Base-by-base conservation (phyloP, 1,140 invertebrate genomes). In the Bombyx mandarina region DNA sequence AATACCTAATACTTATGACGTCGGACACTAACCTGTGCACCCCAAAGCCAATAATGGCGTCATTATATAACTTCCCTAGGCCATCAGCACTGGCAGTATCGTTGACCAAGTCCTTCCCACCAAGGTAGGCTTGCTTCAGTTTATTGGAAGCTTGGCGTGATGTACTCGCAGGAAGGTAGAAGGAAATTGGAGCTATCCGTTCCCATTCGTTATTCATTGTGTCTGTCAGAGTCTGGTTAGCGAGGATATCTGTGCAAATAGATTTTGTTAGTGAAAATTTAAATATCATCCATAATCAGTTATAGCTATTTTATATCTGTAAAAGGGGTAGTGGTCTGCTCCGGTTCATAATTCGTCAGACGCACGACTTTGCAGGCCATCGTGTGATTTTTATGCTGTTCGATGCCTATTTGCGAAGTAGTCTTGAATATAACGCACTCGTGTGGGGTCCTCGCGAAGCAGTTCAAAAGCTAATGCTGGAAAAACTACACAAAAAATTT, bases 141-240 rank as follows among this genome's bases (percentile, higher is more conserved):
- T 52, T 48, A 42, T 52, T 43, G 2, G 57, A 56, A 12, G 55
- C 57, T 7, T 3, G 43, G 47, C 49, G 26, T 0, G 55, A 12
- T 18, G 45, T 56, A 5, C 47, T 44, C 26, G 18, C 51, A 1
- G 57, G 48, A 22, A 73, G 56, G 7, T 60, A 50, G 58, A 76
- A 71, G 3, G 71, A 64, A 18, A 73, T 61, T 8, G 65, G 61
- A 7, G 71, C 73, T 6, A 69, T 50, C 5, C 58, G 54, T 3
- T 62, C 54, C 71, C 71, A 76, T 26, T 73, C 62, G 0, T 57
- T 22, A 48, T 69, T 62, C 71, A 73, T 71, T n/a, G 52, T 53
- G 8, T 60, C 43, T 3, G 56, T 43, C 0, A 66, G 43, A 0
- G 63, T 64, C 9, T 63, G 56, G 57, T 76, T 71, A 4, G 53